Percentiles rank a stretch among this genome's conserved stretches.
These are phyloP conservation scores for Colossoma macropomum DNA, from an alignment of 2,113 vertebrate genomes.

Conservation along the genomic window DNA sequence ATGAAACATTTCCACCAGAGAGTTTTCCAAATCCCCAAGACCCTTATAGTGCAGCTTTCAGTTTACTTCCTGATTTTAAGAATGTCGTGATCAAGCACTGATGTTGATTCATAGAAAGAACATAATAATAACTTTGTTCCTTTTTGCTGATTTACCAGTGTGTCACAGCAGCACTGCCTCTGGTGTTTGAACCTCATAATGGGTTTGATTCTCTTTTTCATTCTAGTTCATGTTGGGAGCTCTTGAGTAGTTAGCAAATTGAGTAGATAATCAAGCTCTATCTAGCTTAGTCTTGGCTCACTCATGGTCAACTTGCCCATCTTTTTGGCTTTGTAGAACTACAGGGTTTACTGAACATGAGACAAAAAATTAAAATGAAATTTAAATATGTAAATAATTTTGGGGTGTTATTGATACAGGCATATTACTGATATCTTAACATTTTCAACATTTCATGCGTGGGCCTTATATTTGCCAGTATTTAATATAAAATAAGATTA, in stretches of 20 bases:
- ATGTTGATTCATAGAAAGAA: neutral
- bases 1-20: too few relatives aligned
- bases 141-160: conserved; percentile 3
- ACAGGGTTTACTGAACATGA: neutral
- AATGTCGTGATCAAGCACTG: neutral
- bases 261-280: neutral
- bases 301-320: neutral
- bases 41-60: too few relatives aligned
- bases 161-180: neutral
- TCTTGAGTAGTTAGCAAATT: neutral
- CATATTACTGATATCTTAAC: neutral
- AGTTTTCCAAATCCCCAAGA: too few relatives aligned
- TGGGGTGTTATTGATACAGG: neutral
- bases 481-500: neutral
- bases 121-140: neutral
- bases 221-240: neutral
- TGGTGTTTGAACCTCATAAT: conserved; percentile 9
- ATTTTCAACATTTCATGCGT: neutral
- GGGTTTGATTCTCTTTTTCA: neutral
- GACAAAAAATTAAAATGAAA: neutral
- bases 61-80: too few relatives aligned
- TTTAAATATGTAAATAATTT: neutral
- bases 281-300: neutral
- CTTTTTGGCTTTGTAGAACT: neutral
- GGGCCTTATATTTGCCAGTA: neutral